Percentiles rank a stretch among this genome's conserved stretches.
These are phyloP conservation scores for Aldabrachelys gigantea DNA, from an alignment of 2,113 vertebrate genomes.

Conservation along the genomic window DNA sequence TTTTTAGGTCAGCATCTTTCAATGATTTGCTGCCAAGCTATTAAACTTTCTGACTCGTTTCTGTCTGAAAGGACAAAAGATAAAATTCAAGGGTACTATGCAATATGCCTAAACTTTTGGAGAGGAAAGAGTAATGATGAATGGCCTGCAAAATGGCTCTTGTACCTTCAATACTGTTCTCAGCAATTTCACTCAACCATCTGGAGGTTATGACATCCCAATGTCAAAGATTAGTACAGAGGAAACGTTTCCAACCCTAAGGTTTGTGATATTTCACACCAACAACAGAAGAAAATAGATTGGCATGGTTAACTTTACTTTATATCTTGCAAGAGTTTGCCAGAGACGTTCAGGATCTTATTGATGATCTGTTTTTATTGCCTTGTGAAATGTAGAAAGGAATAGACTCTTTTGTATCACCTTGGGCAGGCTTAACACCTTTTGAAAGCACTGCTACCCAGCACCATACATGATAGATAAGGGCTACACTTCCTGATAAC, in stretches of 20 bases:
- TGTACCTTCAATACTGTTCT: background rate
- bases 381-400: background rate
- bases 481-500: background rate
- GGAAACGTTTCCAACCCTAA: conserved; percentile 17
- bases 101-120: background rate
- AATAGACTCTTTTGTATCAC: background rate
- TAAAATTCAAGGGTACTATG: conserved; percentile 9
- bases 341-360: conserved; percentile 27
- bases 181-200: background rate
- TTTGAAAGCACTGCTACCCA: background rate
- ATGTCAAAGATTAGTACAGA: background rate
- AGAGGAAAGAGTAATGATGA: conserved; percentile 15
- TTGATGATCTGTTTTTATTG: conserved; percentile 22
- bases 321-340: conserved; percentile 35
- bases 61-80: conserved; percentile 26
- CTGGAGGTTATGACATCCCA: conserved; percentile 15
- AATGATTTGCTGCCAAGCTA: conserved; percentile 25
- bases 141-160: conserved; percentile 16
- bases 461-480: background rate
- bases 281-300: conserved; percentile 21
- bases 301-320: conserved; percentile 40
- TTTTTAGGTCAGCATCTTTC: conserved; percentile 6
- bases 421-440: background rate
- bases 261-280: conserved; percentile 29
- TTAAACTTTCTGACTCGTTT: conserved; percentile 41